Evolutionary conservation across 2,888 invertebrate species (phyloP), one percentile per base, ranked within the genome.

Genomic region (Ennomos fuscantarius): DNA sequence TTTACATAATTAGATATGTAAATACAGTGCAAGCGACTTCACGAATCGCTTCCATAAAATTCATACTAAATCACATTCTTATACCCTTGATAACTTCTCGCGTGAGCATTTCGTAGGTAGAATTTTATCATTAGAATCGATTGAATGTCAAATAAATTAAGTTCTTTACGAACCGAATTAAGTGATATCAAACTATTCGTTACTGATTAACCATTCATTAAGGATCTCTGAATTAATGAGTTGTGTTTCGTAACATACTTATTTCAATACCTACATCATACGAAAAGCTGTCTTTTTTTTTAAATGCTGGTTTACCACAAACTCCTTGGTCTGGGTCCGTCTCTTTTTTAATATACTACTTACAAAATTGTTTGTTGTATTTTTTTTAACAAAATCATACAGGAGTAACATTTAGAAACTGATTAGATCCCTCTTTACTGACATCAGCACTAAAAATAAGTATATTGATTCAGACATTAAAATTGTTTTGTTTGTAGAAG

Each of bases 1-100:
- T 78, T 81, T 82, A 81, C 77, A 75, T 84, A 85, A 86, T 86
- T 86, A 83, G 70, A 76, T 76, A 80, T 78, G 82, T 75, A 72
- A 80, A 81, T 73, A 58, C 52, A 59, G 51, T 60, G 59, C 57
- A 55, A 48, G 55, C 40, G 37, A 45, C 64, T 55, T 60, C 52
- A 50, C 44, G 35, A 55, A 52, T 59, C 47, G 15, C 24, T 47
- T 32, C 49, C 11, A 51, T 55, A 52, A 58, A 55, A 50, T 49
- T 49, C 46, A 51, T 57, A 48, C 44, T 10, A 9, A 55, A 59
- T 45, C 36, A 24, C 46, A 55, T 60, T 59, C n/a, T 58, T 54
- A 24, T 24, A 53, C 45, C 53, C 50, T 54, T 54, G 60, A 55
- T 53, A 49, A 37, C 24, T 12, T 45, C 43, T 47, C 13, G 34